A percentile compares a stretch with the other conserved stretches of the same genome.
These are phyloP conservation scores for Lanistes nyassanus DNA, from an alignment of 1,140 invertebrate species.

Conservation along the genomic window DNA sequence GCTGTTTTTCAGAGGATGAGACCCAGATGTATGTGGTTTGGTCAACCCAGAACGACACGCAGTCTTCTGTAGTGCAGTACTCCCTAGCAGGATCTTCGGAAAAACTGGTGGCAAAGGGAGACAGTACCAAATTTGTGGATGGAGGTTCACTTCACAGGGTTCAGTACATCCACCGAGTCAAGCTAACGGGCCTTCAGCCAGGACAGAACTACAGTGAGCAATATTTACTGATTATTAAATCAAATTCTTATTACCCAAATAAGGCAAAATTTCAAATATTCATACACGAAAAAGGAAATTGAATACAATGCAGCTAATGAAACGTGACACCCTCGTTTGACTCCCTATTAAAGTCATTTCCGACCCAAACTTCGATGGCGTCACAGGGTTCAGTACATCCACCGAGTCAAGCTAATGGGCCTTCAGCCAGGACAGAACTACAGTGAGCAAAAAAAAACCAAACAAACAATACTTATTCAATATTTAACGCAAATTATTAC, in stretches of 20 bases:
- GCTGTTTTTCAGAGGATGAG: conserved; percentile 70
- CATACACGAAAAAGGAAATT: too few relatives aligned
- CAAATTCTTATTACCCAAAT: too few relatives aligned
- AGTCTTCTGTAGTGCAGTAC: conserved; percentile 81
- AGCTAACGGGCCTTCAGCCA: conserved; percentile 71
- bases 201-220: conserved; percentile 74
- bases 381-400: conserved; percentile 82
- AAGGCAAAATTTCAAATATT: too few relatives aligned
- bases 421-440: conserved; percentile 74
- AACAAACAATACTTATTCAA: too few relatives aligned
- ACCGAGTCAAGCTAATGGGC: conserved; percentile 75
- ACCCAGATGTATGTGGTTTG: conserved; percentile 89
- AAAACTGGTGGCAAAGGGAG: conserved; percentile 69
- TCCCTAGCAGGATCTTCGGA: conserved; percentile 64
- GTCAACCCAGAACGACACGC: conserved; percentile 80
- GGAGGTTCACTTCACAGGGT: conserved; percentile 76
- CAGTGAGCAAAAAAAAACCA: conserved; percentile 71
- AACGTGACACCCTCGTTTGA: too few relatives aligned
- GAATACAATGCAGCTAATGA: too few relatives aligned
- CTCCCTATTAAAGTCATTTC: too few relatives aligned
- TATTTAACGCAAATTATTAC: too few relatives aligned
- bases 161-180: conserved; percentile 87
- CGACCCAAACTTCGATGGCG: too few relatives aligned
- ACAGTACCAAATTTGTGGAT: conserved; percentile 79
- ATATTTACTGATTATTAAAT: too few relatives aligned